Evolutionary conservation across 2,113 vertebrate species (phyloP).

Genomic region (Rousettus leschenaultii): DNA sequence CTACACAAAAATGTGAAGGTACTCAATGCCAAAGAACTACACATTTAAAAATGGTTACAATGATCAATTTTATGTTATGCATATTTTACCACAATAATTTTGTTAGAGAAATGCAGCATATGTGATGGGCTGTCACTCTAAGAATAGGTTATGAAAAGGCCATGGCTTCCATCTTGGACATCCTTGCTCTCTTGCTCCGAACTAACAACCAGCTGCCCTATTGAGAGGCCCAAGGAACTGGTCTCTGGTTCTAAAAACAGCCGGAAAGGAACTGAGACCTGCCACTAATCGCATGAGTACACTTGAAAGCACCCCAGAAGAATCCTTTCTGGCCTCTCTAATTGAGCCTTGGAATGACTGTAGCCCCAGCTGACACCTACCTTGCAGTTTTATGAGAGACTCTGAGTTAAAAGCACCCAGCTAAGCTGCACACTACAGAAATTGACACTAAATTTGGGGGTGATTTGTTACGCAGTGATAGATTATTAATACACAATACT

Average conservation of each 20-base stretch:
- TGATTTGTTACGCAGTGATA: not conserved
- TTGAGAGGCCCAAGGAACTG: not conserved
- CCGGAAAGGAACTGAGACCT: not conserved
- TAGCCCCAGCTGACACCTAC: not conserved
- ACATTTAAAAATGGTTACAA: not conserved
- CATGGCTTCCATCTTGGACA: not conserved
- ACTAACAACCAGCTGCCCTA: not conserved
- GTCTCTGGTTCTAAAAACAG: not conserved
- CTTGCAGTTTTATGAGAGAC: not conserved
- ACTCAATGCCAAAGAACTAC: not conserved
- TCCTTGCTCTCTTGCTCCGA: not conserved
- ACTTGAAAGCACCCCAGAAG: not conserved
- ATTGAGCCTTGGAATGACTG: not conserved
- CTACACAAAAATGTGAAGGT: not conserved
- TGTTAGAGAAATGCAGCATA: not conserved
- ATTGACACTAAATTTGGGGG: not conserved
- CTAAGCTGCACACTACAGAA: not conserved
- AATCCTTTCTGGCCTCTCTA: not conserved
- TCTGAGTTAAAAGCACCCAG: not conserved
- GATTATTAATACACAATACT: not conserved
- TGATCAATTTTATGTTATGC: not conserved
- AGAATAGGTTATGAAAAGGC: not conserved
- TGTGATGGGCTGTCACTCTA: not conserved
- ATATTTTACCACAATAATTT: not conserved
- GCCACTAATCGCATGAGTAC: not conserved